Percentiles rank a stretch among this genome's conserved stretches.
These are phyloP conservation scores for Bibio marci DNA, from an alignment of 2,888 invertebrate species.

Conservation along the genomic window DNA sequence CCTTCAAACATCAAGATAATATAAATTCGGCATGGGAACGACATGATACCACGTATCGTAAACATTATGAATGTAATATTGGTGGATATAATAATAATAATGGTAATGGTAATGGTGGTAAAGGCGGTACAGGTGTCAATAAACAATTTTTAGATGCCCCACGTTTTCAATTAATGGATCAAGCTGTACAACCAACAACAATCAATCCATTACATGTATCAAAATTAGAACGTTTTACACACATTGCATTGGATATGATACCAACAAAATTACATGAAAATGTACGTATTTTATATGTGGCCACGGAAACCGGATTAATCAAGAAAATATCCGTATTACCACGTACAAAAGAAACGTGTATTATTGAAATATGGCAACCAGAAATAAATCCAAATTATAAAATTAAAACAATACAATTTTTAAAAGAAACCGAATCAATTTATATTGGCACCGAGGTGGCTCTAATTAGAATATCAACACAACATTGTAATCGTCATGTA, in stretches of 20 bases:
- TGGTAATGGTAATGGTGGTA: conserved; percentile 8
- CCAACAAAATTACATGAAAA: conserved; percentile 49
- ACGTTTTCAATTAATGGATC: conserved; percentile 76
- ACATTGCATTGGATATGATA: conserved; percentile 68
- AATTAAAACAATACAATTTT: conserved; percentile 54
- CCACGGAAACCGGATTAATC: conserved; percentile 55
- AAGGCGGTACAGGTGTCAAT: conserved; percentile 20
- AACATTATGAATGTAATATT: conserved; percentile 43
- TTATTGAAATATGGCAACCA: conserved; percentile 71
- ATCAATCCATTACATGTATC: conserved; percentile 49
- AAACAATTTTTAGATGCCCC: conserved; percentile 44
- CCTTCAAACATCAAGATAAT: conserved; percentile 69
- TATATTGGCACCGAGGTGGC: conserved; percentile 56
- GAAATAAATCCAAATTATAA: conserved; percentile 31
- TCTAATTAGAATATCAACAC: conserved; percentile 54
- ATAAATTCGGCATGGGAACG: conserved; percentile 64
- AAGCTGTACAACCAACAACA: conserved; percentile 60
- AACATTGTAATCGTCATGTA: conserved; percentile 59
- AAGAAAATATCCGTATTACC: conserved; percentile 68
- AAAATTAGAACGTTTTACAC: conserved; percentile 52
- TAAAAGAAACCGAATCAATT: conserved; percentile 64
- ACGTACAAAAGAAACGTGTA: conserved; percentile 50
- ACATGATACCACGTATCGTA: conserved; percentile 35
- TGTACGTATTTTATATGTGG: conserved; percentile 65
- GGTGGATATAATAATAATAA: conserved; percentile 8